Conservation (phyloP, 2,888 invertebrate genomes). For the Lycocerus yunnanus region DNA sequence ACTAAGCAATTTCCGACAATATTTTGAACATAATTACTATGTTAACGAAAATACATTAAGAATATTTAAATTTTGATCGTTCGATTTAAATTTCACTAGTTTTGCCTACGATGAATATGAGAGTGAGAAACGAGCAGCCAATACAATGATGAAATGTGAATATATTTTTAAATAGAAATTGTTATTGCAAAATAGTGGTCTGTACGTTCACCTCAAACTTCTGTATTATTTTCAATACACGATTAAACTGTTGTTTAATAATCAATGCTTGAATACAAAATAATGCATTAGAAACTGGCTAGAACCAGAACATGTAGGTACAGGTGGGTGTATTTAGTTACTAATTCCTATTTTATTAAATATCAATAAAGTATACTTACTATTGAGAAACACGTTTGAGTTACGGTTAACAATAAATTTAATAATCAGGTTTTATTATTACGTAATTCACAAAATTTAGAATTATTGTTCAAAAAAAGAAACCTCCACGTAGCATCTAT, state of each 20-base stretch:
- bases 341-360: not conserved
- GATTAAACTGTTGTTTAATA: conserved; percentile 9
- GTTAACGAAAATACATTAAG: not conserved
- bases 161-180: conserved; percentile 51
- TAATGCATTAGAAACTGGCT: not conserved
- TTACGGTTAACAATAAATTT: not conserved
- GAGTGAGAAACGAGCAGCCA: conserved; percentile 21
- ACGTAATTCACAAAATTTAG: not conserved
- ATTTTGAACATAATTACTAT: not conserved
- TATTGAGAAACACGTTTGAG: not conserved
- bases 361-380: not conserved
- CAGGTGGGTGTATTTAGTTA: not conserved
- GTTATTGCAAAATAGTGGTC: conserved; percentile 45
- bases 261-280: conserved; percentile 10
- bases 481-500: not conserved
- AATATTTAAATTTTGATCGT: not conserved
- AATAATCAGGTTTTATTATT: not conserved
- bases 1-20: not conserved
- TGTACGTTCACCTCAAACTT: conserved; percentile 43
- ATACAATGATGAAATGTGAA: conserved; percentile 41
- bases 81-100: conserved; percentile 17
- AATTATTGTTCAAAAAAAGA: not conserved
- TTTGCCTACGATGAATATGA: conserved; percentile 10
- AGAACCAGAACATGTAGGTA: not conserved
- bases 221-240: not conserved